phyloP scores from a whole-genome alignment of 2,797 vertebrate species.

The Dendrocincla tyrannina region DNA sequence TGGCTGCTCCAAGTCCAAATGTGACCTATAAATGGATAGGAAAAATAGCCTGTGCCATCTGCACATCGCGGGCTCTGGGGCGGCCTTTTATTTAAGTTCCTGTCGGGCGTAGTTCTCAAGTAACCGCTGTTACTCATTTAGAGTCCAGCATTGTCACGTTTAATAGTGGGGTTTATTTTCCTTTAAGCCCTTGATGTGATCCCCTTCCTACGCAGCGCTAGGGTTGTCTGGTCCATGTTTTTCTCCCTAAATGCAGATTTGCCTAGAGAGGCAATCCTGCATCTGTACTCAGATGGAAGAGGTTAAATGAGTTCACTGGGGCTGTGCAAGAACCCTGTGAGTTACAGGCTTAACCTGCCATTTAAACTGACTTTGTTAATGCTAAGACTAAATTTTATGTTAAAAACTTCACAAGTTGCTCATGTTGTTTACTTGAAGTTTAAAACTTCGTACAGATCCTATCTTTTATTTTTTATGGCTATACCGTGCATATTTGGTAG shows the following conservation, averaged over 20 bases:
- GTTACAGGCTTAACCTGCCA: background rate
- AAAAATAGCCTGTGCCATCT: conserved; percentile 27
- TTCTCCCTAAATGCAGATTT: background rate
- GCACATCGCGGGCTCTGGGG: background rate
- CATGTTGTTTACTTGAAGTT: background rate
- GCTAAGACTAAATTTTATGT: background rate
- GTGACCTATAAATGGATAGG: conserved; percentile 61
- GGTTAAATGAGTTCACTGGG: background rate
- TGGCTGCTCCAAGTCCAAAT: conserved; percentile 16
- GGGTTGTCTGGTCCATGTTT: background rate
- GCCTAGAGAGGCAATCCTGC: background rate
- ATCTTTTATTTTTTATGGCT: background rate
- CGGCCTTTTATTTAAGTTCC: conserved; percentile 22
- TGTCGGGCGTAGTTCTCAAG: background rate
- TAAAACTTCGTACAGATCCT: background rate
- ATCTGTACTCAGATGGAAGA: background rate
- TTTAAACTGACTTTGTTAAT: background rate
- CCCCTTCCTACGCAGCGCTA: fast-evolving
- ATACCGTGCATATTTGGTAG: fast-evolving
- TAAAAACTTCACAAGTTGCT: background rate
- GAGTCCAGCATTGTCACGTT: background rate
- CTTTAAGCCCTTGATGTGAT: background rate
- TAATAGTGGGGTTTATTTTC: background rate
- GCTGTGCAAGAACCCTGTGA: background rate
- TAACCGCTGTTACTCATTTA: background rate